These are phyloP conservation scores for Panorpa germanica DNA, from an alignment of 2,888 invertebrate genomes.

Conservation along the genomic window DNA sequence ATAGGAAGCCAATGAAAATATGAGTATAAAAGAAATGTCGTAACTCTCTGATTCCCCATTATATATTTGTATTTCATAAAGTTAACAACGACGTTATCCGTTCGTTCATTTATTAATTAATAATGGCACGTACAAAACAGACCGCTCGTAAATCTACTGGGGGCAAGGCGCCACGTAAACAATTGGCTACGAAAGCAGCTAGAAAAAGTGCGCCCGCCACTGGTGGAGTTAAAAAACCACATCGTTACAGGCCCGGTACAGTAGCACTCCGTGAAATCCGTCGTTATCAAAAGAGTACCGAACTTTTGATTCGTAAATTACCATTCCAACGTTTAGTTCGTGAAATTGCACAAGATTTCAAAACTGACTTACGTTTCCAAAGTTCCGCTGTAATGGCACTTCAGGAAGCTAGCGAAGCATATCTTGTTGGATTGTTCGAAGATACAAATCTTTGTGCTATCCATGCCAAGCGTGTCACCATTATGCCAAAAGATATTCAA, in stretches of 20 bases:
- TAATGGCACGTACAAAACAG: constrained; percentile 56
- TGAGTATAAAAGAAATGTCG: no score
- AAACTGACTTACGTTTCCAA: constrained; percentile 49
- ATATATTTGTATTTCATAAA: no score
- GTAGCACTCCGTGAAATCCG: constrained; percentile 51
- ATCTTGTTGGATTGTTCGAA: constrained; percentile 50
- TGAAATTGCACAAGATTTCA: constrained; percentile 58
- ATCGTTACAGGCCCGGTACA: constrained; percentile 47
- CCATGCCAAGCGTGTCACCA: constrained; percentile 49
- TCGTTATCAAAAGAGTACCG: constrained; percentile 55
- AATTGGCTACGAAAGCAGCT: no score
- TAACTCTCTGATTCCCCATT: no score
- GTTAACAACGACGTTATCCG: no score
- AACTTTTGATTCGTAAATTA: constrained; percentile 47
- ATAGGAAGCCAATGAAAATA: no score
- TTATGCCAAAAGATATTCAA: constrained; percentile 42
- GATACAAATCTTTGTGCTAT: constrained; percentile 65
- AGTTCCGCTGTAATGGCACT: constrained; percentile 49
- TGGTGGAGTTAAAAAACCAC: constrained; percentile 55
- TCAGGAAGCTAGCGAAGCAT: constrained; percentile 38
- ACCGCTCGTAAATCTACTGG: constrained; percentile 56
- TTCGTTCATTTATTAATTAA: no score
- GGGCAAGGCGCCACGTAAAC: constrained; percentile 55
- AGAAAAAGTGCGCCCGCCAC: constrained; percentile 53
- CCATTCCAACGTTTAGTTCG: constrained; percentile 54